Conservation (phyloP, 1,140 invertebrate species). For the Ips typographus region DNA sequence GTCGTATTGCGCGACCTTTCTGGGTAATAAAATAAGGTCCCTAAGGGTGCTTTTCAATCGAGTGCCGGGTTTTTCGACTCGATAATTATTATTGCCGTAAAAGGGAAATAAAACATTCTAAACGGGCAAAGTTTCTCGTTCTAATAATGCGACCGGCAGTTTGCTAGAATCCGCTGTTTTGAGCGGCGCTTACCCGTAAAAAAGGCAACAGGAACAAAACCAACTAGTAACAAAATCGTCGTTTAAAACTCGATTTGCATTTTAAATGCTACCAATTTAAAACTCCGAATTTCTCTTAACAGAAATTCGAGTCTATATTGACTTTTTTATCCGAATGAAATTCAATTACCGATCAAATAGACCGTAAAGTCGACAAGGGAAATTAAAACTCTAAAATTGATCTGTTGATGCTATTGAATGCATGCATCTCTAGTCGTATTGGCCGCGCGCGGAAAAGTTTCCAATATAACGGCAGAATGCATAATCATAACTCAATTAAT, state of each 20-base stretch:
- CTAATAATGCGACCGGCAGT: neutral
- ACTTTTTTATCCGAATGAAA: conserved; percentile 6
- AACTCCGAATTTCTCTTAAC: conserved; percentile 17
- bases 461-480: neutral
- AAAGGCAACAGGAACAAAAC: conserved; percentile 21
- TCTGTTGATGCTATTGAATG: neutral
- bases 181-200: conserved; percentile 3
- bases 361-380: conserved; percentile 2
- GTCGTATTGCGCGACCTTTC: neutral
- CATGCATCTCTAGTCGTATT: neutral
- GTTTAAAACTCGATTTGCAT: conserved; percentile 24
- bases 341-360: conserved; percentile 13
- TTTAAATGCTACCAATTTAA: conserved; percentile 22
- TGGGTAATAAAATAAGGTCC: neutral
- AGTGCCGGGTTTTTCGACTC: neutral
- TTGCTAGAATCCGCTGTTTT: neutral
- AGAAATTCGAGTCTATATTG: conserved; percentile 20
- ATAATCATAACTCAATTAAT: conserved; percentile 18
- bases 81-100: neutral
- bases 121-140: too few species aligned
- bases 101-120: too few species aligned
- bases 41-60: neutral
- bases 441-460: neutral
- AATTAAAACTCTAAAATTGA: conserved; percentile 9
- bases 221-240: conserved; percentile 20